These are phyloP conservation scores for Danaus chrysippus DNA, from an alignment of 2,888 invertebrate genomes.

Conservation along the genomic window DNA sequence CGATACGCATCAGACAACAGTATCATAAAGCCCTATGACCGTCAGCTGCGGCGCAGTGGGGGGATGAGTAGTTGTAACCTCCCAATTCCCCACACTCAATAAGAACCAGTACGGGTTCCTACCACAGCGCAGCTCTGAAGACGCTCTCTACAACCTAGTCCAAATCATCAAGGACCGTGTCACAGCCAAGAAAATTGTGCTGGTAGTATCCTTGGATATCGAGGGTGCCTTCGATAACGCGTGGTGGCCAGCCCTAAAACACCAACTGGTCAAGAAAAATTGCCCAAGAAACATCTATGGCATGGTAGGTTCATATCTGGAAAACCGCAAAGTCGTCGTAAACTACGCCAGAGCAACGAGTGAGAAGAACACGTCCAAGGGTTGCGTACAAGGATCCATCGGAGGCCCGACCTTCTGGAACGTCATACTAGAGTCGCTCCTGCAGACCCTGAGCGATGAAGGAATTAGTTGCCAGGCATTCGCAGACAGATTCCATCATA, in stretches of 20 bases:
- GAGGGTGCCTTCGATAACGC: too few relatives aligned
- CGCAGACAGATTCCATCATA: too few relatives aligned
- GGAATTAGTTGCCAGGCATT: too few relatives aligned
- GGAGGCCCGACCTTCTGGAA: too few relatives aligned
- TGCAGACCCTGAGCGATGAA: too few relatives aligned
- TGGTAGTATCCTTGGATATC: slow-evolving; percentile 1
- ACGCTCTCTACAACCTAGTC: slow-evolving; percentile 15
- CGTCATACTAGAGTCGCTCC: too few relatives aligned
- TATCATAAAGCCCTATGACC: too few relatives aligned
- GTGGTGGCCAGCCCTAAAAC: slow-evolving; percentile 11
- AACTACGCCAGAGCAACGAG: not conserved
- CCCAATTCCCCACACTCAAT: too few relatives aligned
- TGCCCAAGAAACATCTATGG: not conserved
- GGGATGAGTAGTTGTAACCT: too few relatives aligned
- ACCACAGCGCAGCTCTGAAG: slow-evolving; percentile 6
- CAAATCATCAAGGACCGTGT: too few relatives aligned
- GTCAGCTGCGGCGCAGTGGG: too few relatives aligned
- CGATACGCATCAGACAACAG: too few relatives aligned
- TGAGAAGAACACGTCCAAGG: slow-evolving; percentile 14
- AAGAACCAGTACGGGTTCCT: slow-evolving; percentile 27
- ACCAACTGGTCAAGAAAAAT: not conserved
- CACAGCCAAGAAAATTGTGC: not conserved
- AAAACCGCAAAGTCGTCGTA: not conserved
- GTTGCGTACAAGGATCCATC: slow-evolving; percentile 26
- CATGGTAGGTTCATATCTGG: not conserved